Evolutionary conservation across 53 echinoderm and acorn worm genomes (phyloP).

Genomic region (Holothuria leucospilota): DNA sequence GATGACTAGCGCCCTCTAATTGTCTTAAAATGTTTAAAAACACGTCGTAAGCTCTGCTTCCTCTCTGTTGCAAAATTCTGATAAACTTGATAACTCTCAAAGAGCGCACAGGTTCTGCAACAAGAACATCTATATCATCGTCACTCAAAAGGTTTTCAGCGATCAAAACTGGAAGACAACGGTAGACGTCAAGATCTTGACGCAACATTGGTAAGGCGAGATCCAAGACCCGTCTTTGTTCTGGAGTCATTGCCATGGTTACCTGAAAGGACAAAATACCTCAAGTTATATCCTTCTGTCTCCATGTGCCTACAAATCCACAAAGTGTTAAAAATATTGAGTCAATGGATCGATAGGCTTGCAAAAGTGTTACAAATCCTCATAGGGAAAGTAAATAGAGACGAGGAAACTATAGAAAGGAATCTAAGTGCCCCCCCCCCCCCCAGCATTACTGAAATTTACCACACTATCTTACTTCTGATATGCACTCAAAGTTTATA

Average conservation of each 20-base stretch:
- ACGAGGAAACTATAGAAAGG: no score
- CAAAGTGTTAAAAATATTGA: no score
- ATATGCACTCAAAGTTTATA: no score
- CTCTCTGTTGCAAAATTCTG: not conserved
- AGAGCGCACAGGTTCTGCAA: not conserved
- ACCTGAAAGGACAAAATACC: not conserved
- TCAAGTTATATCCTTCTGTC: no score
- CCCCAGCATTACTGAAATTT: no score
- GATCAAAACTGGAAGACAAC: not conserved
- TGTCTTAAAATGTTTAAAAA: not conserved
- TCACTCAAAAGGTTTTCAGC: constrained; percentile 7
- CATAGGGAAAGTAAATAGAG: no score
- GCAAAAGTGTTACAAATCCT: no score
- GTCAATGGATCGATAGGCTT: no score
- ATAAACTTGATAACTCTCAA: not conserved
- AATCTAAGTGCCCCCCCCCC: no score
- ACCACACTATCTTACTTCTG: no score
- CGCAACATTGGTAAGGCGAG: not conserved
- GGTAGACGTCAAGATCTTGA: not conserved
- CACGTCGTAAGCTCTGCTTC: not conserved
- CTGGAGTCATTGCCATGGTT: not conserved
- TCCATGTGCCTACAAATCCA: no score
- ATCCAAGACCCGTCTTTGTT: not conserved
- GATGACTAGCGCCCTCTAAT: not conserved
- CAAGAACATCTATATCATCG: not conserved